These are phyloP conservation scores for Episyrphus balteatus DNA, from an alignment of 1,140 invertebrate species.

Conservation along the genomic window DNA sequence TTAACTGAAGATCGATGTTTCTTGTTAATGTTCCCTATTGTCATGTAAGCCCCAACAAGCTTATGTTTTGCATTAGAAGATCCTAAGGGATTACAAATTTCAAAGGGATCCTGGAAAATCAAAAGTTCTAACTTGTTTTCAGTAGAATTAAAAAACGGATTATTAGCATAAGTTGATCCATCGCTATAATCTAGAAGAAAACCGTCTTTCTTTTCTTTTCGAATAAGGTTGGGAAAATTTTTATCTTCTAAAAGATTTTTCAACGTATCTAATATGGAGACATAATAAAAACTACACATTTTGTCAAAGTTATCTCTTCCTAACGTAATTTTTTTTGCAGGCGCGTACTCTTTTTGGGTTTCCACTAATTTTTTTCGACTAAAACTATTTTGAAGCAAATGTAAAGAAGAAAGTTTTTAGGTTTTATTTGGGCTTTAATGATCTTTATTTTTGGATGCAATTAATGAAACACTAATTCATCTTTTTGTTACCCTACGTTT, in stretches of 20 bases:
- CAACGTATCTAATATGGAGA: slow-evolving; percentile 2
- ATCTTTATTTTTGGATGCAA: too few relatives aligned
- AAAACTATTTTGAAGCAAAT: too few relatives aligned
- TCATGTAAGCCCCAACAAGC: slow-evolving; percentile 3
- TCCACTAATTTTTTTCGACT: too few relatives aligned
- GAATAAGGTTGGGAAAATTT: neutral
- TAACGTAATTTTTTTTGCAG: slow-evolving; percentile 1
- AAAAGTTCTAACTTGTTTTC: neutral
- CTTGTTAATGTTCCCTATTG: slow-evolving; percentile 1
- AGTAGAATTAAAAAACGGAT: neutral
- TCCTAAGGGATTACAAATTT: slow-evolving; percentile 3
- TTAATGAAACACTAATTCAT: too few relatives aligned
- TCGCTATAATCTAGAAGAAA: slow-evolving; percentile 3
- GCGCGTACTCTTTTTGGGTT: too few relatives aligned
- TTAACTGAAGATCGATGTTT: slow-evolving; percentile 2
- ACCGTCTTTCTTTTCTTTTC: slow-evolving; percentile 1
- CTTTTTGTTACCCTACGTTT: too few relatives aligned
- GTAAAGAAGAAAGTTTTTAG: too few relatives aligned
- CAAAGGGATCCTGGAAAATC: slow-evolving; percentile 4
- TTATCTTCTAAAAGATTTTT: neutral
- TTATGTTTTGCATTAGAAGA: slow-evolving; percentile 7
- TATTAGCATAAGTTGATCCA: slow-evolving; percentile 1
- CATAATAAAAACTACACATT: slow-evolving; percentile 1
- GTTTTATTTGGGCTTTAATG: too few relatives aligned
- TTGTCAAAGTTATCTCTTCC: slow-evolving; percentile 2